phyloP scores from a whole-genome alignment of 2,888 invertebrate genomes.

The Villa cingulata region DNA sequence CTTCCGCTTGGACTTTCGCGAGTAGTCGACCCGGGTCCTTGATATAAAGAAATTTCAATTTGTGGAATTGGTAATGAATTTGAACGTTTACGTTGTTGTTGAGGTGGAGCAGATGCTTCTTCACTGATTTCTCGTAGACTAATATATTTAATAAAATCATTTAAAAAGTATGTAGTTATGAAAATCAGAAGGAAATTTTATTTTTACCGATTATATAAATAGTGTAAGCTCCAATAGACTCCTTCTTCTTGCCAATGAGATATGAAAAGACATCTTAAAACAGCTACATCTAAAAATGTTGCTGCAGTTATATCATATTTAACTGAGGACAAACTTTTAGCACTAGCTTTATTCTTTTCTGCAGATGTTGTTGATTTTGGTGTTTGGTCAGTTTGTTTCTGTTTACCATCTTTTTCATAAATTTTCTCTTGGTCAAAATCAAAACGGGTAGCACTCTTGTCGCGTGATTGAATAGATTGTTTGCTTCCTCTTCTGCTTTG shows the following conservation, averaged over 20 bases:
- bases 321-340: constrained; percentile 37
- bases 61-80: constrained; percentile 89
- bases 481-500: constrained; percentile 34
- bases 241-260: constrained; percentile 98
- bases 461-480: constrained; percentile 30
- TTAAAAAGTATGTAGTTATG: neutral
- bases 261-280: constrained; percentile 87
- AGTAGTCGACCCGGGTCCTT: constrained; percentile 47
- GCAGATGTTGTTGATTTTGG: constrained; percentile 43
- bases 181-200: no score
- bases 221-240: constrained; percentile 91
- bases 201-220: constrained; percentile 67
- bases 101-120: constrained; percentile 56
- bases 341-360: constrained; percentile 62
- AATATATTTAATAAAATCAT: neutral
- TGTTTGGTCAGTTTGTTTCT: constrained; percentile 26
- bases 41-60: constrained; percentile 76
- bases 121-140: constrained; percentile 63
- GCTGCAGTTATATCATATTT: constrained; percentile 61
- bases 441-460: constrained; percentile 31
- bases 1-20: constrained; percentile 34
- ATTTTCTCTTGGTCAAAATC: constrained; percentile 31
- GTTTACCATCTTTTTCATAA: constrained; percentile 29
- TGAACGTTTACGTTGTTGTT: constrained; percentile 72
- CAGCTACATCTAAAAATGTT: constrained; percentile 92